Percentiles rank a stretch among this genome's conserved stretches.
Evolutionary conservation across 1,140 invertebrate genomes (phyloP).

Genomic region (Neodiprion pinetum): DNA sequence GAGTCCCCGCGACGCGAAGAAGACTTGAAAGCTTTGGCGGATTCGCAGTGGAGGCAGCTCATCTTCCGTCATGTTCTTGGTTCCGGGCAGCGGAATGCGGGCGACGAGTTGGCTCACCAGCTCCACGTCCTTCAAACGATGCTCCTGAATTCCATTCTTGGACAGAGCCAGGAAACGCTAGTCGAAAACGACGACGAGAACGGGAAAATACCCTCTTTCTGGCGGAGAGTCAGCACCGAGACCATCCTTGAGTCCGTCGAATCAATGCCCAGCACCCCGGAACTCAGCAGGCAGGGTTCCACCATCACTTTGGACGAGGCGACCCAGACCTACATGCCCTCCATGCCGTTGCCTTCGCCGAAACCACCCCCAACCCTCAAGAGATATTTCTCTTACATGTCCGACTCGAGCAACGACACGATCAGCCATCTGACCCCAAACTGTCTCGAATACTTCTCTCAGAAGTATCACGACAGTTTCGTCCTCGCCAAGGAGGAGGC

Average conservation of each 20-base stretch:
- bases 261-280: neutral
- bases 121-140: conserved; percentile 8
- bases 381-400: neutral
- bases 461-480: conserved; percentile 7
- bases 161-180: neutral
- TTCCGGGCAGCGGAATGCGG: neutral
- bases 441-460: conserved; percentile 5
- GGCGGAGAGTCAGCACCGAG: conserved; percentile 6
- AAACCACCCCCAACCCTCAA: conserved; percentile 1
- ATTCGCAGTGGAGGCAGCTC: neutral
- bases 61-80: conserved; percentile 12
- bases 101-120: conserved; percentile 6
- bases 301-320: neutral
- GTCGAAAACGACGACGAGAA: neutral
- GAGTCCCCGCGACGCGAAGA: neutral
- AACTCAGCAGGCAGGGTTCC: neutral
- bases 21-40: neutral
- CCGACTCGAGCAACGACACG: neutral
- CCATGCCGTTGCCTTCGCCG: neutral
- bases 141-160: conserved; percentile 6
- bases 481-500: neutral
- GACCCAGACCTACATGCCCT: neutral
- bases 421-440: neutral
- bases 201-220: neutral
- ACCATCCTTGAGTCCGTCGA: neutral